Conservation (phyloP, 2,113 vertebrate genomes). For the Alaudala cheleensis region DNA sequence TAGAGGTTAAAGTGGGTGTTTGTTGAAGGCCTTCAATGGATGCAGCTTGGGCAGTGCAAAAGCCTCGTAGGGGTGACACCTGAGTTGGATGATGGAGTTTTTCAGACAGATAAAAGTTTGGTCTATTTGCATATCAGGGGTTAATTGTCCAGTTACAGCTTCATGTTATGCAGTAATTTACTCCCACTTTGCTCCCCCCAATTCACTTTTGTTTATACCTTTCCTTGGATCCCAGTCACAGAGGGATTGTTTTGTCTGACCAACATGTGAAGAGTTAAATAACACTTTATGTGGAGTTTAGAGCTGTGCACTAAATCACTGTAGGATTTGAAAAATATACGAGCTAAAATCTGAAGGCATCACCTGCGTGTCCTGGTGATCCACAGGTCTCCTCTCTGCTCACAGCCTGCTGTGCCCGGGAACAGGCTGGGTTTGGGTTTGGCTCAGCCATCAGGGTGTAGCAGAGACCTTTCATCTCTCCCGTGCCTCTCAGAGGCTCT, state of each 20-base stretch:
- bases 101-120: not conserved
- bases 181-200: not conserved
- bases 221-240: not conserved
- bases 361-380: accelerated
- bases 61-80: not conserved
- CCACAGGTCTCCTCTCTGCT: not conserved
- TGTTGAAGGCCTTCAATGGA: not conserved
- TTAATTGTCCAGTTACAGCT: not conserved
- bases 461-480: not conserved
- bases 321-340: not conserved
- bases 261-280: not conserved
- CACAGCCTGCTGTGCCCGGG: not conserved
- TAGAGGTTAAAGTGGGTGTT: not conserved
- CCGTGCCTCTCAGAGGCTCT: not conserved
- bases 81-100: no score
- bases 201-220: not conserved
- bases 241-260: not conserved
- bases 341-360: not conserved
- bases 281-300: not conserved
- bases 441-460: not conserved
- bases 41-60: no score
- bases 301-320: not conserved
- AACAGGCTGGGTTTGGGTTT: not conserved
- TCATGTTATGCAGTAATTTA: not conserved
- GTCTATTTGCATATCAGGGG: not conserved